phyloP scores from a whole-genome alignment of 1,140 invertebrate genomes.

The Diabrotica undecimpunctata region DNA sequence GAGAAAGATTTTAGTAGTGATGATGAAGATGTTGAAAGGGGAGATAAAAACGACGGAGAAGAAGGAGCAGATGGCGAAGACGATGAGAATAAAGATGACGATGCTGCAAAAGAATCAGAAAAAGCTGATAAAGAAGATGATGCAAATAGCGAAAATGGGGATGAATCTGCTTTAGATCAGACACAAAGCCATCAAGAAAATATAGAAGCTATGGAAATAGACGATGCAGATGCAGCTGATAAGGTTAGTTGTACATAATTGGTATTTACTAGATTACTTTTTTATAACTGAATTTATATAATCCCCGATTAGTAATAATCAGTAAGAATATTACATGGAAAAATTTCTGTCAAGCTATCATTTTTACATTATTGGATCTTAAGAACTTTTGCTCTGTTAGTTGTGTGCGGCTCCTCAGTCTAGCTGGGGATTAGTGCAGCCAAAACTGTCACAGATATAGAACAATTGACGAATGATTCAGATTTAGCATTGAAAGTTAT shows the following conservation, averaged over 20 bases:
- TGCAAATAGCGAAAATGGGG: slow-evolving; percentile 17
- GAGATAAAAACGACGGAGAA: slow-evolving; percentile 46
- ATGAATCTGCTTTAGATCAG: slow-evolving; percentile 46
- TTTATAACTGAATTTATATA: too few relatives aligned
- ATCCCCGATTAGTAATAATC: too few relatives aligned
- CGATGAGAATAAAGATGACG: slow-evolving; percentile 30
- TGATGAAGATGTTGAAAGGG: slow-evolving; percentile 46
- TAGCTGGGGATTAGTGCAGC: too few relatives aligned
- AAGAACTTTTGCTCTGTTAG: too few relatives aligned
- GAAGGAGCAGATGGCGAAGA: slow-evolving; percentile 46
- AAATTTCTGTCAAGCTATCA: too few relatives aligned
- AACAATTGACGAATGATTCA: too few relatives aligned
- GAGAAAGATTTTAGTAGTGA: slow-evolving; percentile 42
- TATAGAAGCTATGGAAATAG: slow-evolving; percentile 45
- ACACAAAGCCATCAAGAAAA: slow-evolving; percentile 48
- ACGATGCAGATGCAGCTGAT: slow-evolving; percentile 45
- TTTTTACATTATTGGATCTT: too few relatives aligned
- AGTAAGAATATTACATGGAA: too few relatives aligned
- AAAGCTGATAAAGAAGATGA: slow-evolving; percentile 26
- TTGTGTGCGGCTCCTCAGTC: too few relatives aligned
- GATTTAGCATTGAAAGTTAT: too few relatives aligned
- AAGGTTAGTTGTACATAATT: slow-evolving; percentile 31
- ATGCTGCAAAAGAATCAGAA: slow-evolving; percentile 35
- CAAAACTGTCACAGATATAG: too few relatives aligned
- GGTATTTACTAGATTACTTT: too few relatives aligned